Percentiles rank a stretch among this genome's conserved stretches.
phyloP scores from a whole-genome alignment of 2,797 vertebrate species.

The Tokudaia tokunoshimensis region DNA sequence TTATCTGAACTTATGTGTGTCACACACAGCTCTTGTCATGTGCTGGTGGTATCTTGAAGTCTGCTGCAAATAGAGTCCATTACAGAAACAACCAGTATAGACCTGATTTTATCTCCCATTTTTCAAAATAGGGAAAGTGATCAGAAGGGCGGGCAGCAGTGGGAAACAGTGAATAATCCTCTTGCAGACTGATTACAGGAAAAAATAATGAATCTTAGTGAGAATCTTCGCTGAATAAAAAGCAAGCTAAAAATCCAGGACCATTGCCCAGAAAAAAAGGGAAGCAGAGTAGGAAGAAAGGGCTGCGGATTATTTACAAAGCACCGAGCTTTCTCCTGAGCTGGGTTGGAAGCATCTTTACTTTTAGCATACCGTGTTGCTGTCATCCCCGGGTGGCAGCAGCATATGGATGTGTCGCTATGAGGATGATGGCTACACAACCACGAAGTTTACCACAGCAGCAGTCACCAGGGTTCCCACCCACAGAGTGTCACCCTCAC shows the following conservation, averaged over 20 bases:
- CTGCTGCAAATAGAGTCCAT: background rate
- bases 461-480: constrained; percentile 83
- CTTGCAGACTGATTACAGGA: constrained; percentile 23
- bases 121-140: constrained; percentile 47
- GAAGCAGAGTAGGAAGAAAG: background rate
- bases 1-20: constrained; percentile 28
- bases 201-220: constrained; percentile 61
- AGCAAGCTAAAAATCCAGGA: constrained; percentile 36
- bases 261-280: constrained; percentile 1
- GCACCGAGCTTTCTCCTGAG: constrained; percentile 37
- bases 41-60: constrained; percentile 21
- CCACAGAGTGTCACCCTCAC: constrained; percentile 82
- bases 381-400: constrained; percentile 73
- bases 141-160: background rate
- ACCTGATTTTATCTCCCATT: constrained; percentile 58
- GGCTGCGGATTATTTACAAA: constrained; percentile 27
- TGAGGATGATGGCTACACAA: constrained; percentile 76
- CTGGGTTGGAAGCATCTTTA: background rate
- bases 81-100: constrained; percentile 15
- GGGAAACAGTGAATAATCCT: background rate
- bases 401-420: constrained; percentile 63
- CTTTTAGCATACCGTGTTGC: constrained; percentile 43
- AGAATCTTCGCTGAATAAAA: constrained; percentile 52
- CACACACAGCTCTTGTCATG: constrained; percentile 19
- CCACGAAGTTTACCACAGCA: constrained; percentile 82